Base-by-base conservation (phyloP, 2,113 vertebrate species). In the Archilochus colubris region DNA sequence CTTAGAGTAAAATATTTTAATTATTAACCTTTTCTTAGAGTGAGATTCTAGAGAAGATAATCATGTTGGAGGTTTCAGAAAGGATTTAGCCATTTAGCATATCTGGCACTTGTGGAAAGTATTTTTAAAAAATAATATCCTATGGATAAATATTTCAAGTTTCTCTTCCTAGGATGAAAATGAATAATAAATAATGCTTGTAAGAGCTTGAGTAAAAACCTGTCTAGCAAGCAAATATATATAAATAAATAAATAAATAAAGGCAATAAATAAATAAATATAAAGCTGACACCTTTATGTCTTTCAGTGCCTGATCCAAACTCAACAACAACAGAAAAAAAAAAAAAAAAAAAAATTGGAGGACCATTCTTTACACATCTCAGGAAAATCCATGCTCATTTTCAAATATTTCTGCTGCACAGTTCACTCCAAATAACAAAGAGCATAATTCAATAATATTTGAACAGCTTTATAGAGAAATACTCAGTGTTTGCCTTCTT, bases 91-190 rank as follows among this genome's bases (percentile, higher is more conserved):
- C 70, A 64, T 96, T 97, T 97, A 97, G 48, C 57, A 89, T 93
- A 92, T 80, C 72, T 86, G 86, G 73, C 61, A 74, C 78, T 93
- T 46, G 25, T 8, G 36, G 67, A 94, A 94, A 95, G 73, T 55
- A 82, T 91, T 95, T 97, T 91, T 48, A 61, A 95, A 97, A 94
- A 97, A 97, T 80, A 95, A 95, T 92, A 95, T 85, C 59, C 73
- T 75, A 5, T 96, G 72, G 95, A 97, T 97, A 96, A 97, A 96
- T 97, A 95, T 97, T 97, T 97, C 82, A 96, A 84, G 19, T 89
- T 96, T 95, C 61, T 94, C 78, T 97, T 95, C 67, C 78, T 92
- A 76, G 54, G 78, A 90, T 97, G 77, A 94, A 96, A 96, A 96
- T 95, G 59, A 97, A 97, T 96, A 96, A 96, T 96, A 95, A 96